These are phyloP conservation scores for Leptosomus discolor DNA, from an alignment of 2,113 vertebrate genomes.

Conservation along the genomic window DNA sequence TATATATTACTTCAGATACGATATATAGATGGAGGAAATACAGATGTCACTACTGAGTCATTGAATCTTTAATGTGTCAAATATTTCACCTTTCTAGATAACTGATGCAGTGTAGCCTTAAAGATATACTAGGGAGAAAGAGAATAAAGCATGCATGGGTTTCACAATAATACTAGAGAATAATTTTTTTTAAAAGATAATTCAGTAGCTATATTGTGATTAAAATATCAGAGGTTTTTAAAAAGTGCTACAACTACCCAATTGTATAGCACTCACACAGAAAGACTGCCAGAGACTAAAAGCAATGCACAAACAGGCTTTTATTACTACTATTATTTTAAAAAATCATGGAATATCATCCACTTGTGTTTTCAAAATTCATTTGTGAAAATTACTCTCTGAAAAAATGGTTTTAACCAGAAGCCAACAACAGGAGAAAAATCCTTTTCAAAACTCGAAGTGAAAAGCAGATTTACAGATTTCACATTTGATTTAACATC, in stretches of 20 bases:
- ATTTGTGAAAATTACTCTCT: constrained; percentile 63
- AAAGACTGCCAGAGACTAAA: constrained; percentile 37
- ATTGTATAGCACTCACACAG: neutral
- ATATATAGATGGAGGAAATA: neutral
- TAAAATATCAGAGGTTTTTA: neutral
- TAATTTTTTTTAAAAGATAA: neutral
- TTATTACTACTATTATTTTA: neutral
- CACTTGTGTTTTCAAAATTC: constrained; percentile 36
- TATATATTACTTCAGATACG: neutral
- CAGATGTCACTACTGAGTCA: neutral
- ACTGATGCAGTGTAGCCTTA: neutral
- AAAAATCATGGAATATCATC: constrained; percentile 20
- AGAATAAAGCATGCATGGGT: neutral
- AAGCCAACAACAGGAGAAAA: neutral
- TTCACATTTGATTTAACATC: constrained; percentile 83
- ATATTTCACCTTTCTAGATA: neutral
- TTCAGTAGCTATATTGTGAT: neutral
- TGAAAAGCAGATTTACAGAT: constrained; percentile 70
- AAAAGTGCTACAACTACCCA: neutral
- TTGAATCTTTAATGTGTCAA: neutral
- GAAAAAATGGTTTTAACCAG: constrained; percentile 60
- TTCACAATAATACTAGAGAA: neutral
- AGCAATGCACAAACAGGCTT: constrained; percentile 35
- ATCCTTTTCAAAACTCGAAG: constrained; percentile 57
- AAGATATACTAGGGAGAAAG: neutral